Evolutionary conservation across 2,113 vertebrate genomes (phyloP), one percentile per base, ranked within the genome.

Genomic region (Crotalus viridis): DNA sequence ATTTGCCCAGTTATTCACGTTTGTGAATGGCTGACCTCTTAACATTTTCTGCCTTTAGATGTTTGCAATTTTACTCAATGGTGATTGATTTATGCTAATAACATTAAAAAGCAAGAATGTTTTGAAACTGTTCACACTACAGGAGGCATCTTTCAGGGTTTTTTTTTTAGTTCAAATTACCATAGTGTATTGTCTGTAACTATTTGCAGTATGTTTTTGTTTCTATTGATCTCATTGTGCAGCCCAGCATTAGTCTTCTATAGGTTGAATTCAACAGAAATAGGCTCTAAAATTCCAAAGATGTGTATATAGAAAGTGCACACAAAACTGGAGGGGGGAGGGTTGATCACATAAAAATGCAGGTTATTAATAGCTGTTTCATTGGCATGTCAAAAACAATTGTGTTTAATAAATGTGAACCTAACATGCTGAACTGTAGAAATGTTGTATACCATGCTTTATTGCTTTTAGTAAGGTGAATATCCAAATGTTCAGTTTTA

Each of bases 171-270:
- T 61, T 46, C 56, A 54, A 43, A 54, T 87, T 33, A 46, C 81
- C 85, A 17, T 28, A 39, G 61, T 54, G 74, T 94, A 92, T 87
- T 94, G 87, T 69, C 2, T 69, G 5, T 48, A 56, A 69, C 48
- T 89, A 87, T 69, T 89, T 91, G 54, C 9, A 22, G 56, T 52
- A 48, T 94, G 87, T 48, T 15, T 94, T 92, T 92, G 93, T 91
- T 91, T 54, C 55, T 64, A 33, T 89, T 86, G 56, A 89, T 64
- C 87, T 46, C 87, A 54, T 91, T 93, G 48, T 55, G 52, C 13
- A 48, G 24, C 54, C 87, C n/a, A n/a, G 55, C 48, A 89, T 59
- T 93, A n/a, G 46, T 89, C 52, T 85, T 89, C 56, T n/a, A 28
- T 85, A 43, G 13, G 17, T 46, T 86, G 54, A 93, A 6, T 48